phyloP scores from a whole-genome alignment of 2,113 vertebrate genomes.

The Notarius quadriscutis region DNA sequence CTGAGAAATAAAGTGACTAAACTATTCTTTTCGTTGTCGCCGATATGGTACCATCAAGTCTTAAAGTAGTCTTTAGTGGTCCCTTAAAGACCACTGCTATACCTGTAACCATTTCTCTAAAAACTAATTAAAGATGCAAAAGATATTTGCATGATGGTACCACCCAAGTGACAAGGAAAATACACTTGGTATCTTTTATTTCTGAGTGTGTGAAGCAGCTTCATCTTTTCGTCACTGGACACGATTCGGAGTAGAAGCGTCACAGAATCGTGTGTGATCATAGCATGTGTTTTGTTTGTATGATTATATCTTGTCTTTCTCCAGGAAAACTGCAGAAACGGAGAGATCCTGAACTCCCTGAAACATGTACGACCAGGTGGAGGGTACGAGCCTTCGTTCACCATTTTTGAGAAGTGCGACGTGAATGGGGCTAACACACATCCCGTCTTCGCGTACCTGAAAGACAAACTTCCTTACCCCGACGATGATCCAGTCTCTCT shows the following conservation, averaged over 20 bases:
- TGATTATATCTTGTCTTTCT: conserved; percentile 24
- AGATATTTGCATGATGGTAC: background rate
- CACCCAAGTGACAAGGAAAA: background rate
- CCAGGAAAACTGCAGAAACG: conserved; percentile 89
- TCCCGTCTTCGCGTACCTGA: conserved; percentile 92
- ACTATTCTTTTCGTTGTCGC: background rate
- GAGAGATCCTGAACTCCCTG: conserved; percentile 87
- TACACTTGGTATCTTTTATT: background rate
- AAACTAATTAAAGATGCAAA: background rate
- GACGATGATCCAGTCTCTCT: conserved; percentile 80
- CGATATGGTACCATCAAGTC: background rate
- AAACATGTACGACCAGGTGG: conserved; percentile 87
- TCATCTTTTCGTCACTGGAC: background rate
- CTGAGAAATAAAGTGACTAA: background rate
- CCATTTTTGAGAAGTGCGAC: conserved; percentile 88
- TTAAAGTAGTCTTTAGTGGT: too few species aligned
- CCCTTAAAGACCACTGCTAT: background rate
- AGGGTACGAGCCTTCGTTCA: conserved; percentile 87
- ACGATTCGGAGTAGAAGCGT: background rate
- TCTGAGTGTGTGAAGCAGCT: background rate
- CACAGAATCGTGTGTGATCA: background rate
- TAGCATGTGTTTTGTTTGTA: background rate
- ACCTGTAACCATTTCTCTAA: background rate
- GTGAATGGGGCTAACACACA: conserved; percentile 89
- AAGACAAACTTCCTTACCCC: conserved; percentile 89